These are phyloP conservation scores for Eupithecia exiguata DNA, from an alignment of 2,888 invertebrate genomes.

Conservation along the genomic window DNA sequence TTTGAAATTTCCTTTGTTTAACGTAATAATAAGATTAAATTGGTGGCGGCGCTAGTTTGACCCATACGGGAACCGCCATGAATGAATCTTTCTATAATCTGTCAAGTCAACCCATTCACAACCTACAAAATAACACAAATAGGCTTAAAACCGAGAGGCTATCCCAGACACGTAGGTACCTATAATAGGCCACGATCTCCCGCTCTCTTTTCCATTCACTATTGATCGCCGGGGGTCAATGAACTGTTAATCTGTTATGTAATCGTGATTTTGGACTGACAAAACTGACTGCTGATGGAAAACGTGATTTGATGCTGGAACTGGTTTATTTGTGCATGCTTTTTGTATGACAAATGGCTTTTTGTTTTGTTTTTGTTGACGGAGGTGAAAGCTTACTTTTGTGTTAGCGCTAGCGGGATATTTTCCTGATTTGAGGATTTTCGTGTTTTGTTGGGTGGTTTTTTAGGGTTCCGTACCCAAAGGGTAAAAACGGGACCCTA, in stretches of 20 bases:
- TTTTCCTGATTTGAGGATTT: background rate
- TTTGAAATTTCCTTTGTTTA: too few species aligned
- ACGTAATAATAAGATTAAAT: too few species aligned
- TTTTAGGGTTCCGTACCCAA: too few species aligned
- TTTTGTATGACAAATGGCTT: constrained; percentile 17
- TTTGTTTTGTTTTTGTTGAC: constrained; percentile 11
- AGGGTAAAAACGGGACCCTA: too few species aligned
- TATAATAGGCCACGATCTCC: constrained; percentile 22
- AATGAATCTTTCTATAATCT: constrained; percentile 6
- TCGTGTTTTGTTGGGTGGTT: background rate
- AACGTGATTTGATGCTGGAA: constrained; percentile 37
- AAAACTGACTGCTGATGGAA: constrained; percentile 29
- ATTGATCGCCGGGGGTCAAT: constrained; percentile 39
- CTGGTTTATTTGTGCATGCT: constrained; percentile 16
- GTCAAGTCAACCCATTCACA: constrained; percentile 2
- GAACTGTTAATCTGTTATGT: constrained; percentile 39
- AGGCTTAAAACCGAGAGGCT: constrained; percentile 5
- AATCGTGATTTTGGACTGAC: constrained; percentile 42
- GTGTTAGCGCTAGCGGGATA: background rate
- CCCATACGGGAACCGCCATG: too few species aligned
- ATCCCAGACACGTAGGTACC: constrained; percentile 13
- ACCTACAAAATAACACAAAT: background rate
- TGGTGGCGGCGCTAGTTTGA: too few species aligned
- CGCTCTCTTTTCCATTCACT: constrained; percentile 35
- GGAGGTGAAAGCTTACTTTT: background rate